Evolutionary conservation across 1,140 invertebrate species (phyloP), one percentile per base, ranked within the genome.

Genomic region (Drosophila micromelanica): DNA sequence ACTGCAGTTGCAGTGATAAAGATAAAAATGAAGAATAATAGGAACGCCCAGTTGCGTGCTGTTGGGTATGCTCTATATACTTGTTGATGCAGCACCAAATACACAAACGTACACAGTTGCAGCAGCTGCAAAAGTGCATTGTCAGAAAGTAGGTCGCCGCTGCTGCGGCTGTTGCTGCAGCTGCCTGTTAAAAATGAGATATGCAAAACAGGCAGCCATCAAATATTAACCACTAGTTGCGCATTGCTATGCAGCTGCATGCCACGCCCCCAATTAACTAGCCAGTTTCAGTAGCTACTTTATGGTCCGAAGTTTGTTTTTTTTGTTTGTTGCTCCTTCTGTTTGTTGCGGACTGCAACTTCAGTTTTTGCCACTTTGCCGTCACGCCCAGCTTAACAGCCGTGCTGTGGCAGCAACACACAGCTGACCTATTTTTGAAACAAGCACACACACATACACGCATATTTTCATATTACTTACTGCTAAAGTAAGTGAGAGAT

Each of bases 201-300:
- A 79, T 63, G 72, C 76, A 79, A 70, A 74, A 57, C 48, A 23
- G 40, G 72, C 76, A 75, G 78, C 62, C 63, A 86, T 86, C 81
- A 86, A 86, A 86, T 86, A 86, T 86, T 86, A 86, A 86, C 81
- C 81, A 86, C 81, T 75, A 86, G 81, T 86, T 86, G 81, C 85
- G 78, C 71, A 55, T 27, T 67, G 49, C 42, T 46, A 54, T 56
- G 32, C 42, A 42, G 37, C 17, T 62, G 42, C 56, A 17, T 61
- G 72, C 74, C 78, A 80, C 78, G 78, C 78, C 78, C 81, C 72
- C 79, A 87, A 86, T 86, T 86, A 87, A 68, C 73, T 63, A 73
- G 43, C 54, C 52, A 76, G 38, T 55, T 67, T 51, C 56, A 55
- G 35, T 64, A 54, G 70, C 63, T 68, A 68, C 55, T 73, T 73